These are phyloP conservation scores for Hormiphora californensis DNA, from an alignment of 37 sponge, comb jelly and placozoan species.

Conservation along the genomic window DNA sequence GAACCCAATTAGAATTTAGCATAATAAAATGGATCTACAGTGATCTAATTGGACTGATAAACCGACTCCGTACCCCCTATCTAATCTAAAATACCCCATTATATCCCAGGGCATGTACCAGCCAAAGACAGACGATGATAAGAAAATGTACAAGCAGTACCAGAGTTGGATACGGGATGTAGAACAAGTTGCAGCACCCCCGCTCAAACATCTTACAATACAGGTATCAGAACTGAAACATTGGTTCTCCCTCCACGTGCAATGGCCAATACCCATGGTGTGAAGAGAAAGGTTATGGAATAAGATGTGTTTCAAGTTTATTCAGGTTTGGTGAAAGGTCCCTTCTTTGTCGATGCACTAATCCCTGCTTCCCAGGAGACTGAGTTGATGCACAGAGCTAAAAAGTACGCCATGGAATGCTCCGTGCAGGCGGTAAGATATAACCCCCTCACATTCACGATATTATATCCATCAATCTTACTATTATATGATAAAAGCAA, in stretches of 20 bases:
- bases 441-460: background rate
- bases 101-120: conserved; percentile 46
- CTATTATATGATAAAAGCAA: background rate
- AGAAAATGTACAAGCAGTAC: conserved; percentile 35
- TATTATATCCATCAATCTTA: background rate
- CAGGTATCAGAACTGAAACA: no score
- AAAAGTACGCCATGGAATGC: conserved; percentile 51
- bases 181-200: conserved; percentile 26
- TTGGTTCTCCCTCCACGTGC: no score
- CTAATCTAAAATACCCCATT: no score
- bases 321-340: no score
- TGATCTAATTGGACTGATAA: no score
- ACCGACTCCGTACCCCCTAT: no score
- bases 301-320: no score
- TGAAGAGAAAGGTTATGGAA: no score
- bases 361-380: no score
- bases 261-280: no score
- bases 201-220: conserved; percentile 10
- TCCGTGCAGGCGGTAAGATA: conserved; percentile 43
- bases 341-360: no score
- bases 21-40: no score
- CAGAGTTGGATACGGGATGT: conserved; percentile 49
- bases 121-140: conserved; percentile 35
- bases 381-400: conserved; percentile 31
- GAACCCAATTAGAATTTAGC: background rate